These are phyloP conservation scores for Pristionchus japonicus DNA, from an alignment of 2,888 invertebrate genomes.

Conservation along the genomic window DNA sequence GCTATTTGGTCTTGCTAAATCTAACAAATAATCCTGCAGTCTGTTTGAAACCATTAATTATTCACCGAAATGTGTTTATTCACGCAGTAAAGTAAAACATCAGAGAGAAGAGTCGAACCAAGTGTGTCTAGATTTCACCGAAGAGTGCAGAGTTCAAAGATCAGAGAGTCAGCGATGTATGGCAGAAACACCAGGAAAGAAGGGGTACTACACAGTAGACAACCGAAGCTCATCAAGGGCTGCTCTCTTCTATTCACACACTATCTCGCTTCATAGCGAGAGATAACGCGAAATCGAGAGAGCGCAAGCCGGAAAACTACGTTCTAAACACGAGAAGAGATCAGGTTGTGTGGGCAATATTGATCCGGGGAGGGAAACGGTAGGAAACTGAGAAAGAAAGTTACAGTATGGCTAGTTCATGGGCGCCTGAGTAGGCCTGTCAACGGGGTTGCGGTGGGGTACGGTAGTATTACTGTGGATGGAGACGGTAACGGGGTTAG, in stretches of 20 bases:
- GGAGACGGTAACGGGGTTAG: too few species aligned
- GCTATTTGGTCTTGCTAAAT: too few species aligned
- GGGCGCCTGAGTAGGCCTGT: constrained; percentile 32
- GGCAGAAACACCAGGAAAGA: neutral
- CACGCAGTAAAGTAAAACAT: neutral
- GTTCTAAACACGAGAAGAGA: constrained; percentile 4
- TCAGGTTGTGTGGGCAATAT: neutral
- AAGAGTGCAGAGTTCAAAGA: neutral
- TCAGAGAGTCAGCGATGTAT: neutral
- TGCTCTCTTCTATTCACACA: neutral
- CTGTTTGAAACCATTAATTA: too few species aligned
- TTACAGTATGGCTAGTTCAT: constrained; percentile 18
- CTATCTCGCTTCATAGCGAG: constrained; percentile 18
- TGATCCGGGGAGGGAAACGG: neutral
- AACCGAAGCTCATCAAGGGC: neutral
- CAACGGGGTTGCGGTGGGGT: neutral
- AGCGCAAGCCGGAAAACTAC: neutral
- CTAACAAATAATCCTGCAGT: too few species aligned
- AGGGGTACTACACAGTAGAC: constrained; percentile 19
- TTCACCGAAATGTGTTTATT: constrained; percentile 20
- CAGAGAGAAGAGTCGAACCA: neutral
- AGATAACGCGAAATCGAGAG: neutral
- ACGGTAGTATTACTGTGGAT: neutral
- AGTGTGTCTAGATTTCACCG: neutral
- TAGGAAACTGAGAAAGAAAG: neutral